These are phyloP conservation scores for Aspidapion aeneum DNA, from an alignment of 2,888 invertebrate species.

Conservation along the genomic window DNA sequence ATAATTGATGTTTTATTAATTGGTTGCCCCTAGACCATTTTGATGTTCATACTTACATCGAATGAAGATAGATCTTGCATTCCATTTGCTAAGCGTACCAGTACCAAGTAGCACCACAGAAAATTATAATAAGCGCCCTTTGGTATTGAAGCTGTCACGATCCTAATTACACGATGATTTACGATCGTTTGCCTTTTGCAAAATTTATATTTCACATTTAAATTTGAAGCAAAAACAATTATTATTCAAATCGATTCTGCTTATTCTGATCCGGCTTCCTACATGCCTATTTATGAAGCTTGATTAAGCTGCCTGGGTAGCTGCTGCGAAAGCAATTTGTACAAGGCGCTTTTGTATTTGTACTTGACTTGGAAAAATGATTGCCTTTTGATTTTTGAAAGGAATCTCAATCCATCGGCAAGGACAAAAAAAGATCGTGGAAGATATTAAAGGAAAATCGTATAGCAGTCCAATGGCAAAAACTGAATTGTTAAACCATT, in stretches of 20 bases:
- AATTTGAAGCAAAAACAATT: slow-evolving; percentile 24
- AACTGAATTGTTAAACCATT: no score
- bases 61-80: no score
- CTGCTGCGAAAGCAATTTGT: slow-evolving; percentile 4
- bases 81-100: no score
- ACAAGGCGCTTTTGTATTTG: neutral
- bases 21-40: no score
- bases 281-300: slow-evolving; percentile 24
- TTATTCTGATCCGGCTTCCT: slow-evolving; percentile 16
- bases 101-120: neutral
- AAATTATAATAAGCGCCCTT: neutral
- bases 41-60: no score
- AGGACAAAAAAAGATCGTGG: no score
- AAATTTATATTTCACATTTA: slow-evolving; percentile 26
- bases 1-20: no score
- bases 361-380: neutral
- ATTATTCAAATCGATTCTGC: slow-evolving; percentile 26
- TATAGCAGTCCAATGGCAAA: no score
- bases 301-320: slow-evolving; percentile 7
- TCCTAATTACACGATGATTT: slow-evolving; percentile 40
- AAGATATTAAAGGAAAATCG: no score
- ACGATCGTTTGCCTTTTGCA: slow-evolving; percentile 26
- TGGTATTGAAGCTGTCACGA: slow-evolving; percentile 32
- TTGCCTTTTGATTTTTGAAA: no score
- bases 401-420: no score